These are phyloP conservation scores for Atherinomorus stipes DNA, from an alignment of 2,113 vertebrate genomes.

Conservation along the genomic window DNA sequence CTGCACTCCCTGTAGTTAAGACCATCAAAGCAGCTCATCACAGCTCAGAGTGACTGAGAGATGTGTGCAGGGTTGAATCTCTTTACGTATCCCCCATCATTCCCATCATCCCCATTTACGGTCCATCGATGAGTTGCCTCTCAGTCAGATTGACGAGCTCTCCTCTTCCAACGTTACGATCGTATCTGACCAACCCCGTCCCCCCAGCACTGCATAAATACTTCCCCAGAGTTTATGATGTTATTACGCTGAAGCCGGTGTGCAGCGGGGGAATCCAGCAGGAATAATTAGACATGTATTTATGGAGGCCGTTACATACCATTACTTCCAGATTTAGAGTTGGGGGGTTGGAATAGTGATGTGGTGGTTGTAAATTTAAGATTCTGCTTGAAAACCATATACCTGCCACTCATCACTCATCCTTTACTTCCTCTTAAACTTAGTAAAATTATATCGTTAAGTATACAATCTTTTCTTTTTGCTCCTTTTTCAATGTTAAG, in stretches of 20 bases:
- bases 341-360: slow-evolving; percentile 15
- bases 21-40: no score
- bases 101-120: not conserved
- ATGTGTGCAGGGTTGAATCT: not conserved
- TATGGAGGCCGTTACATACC: slow-evolving; percentile 41
- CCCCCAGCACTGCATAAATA: not conserved
- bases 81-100: no score
- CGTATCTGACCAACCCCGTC: slow-evolving; percentile 12
- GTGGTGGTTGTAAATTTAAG: slow-evolving; percentile 36
- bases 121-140: not conserved
- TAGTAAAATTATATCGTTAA: not conserved
- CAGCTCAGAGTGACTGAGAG: no score
- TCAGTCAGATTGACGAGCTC: slow-evolving; percentile 2
- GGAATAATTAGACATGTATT: slow-evolving; percentile 62
- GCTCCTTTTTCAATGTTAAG: no score
- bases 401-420: slow-evolving; percentile 20
- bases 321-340: slow-evolving; percentile 58
- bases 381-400: slow-evolving; percentile 19
- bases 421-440: not conserved
- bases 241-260: slow-evolving; percentile 51
- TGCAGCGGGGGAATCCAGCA: slow-evolving; percentile 13
- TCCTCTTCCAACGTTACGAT: slow-evolving; percentile 4
- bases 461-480: not conserved
- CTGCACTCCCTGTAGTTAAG: no score
- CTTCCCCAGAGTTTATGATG: slow-evolving; percentile 55